Evolutionary conservation across 2,888 invertebrate species (phyloP).

Genomic region (Drosophila longiperda): DNA sequence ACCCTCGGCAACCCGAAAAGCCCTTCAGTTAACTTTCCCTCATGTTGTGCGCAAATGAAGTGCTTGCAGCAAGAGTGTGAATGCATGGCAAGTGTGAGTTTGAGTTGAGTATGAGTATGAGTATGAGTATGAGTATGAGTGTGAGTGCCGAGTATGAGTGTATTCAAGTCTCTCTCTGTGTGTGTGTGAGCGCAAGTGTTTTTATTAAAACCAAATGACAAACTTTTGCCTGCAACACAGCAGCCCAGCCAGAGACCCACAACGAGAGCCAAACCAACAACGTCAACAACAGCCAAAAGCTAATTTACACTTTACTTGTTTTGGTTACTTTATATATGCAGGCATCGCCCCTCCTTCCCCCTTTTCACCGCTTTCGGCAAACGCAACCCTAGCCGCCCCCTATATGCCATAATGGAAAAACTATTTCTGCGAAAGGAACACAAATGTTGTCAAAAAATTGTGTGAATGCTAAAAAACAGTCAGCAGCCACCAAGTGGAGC

Average conservation of each 20-base stretch:
- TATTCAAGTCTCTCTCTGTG: slow-evolving; percentile 30
- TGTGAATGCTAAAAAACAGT: slow-evolving; percentile 76
- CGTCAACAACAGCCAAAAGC: slow-evolving; percentile 81
- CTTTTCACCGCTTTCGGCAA: background rate
- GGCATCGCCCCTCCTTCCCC: slow-evolving; percentile 3
- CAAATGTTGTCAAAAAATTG: slow-evolving; percentile 79
- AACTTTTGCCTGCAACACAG: slow-evolving; percentile 68
- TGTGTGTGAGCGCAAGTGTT: slow-evolving; percentile 66
- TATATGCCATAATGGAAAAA: slow-evolving; percentile 76
- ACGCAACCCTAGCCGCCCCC: slow-evolving; percentile 4
- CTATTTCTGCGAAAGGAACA: slow-evolving; percentile 67
- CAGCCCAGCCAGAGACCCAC: slow-evolving; percentile 35
- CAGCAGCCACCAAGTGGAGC: slow-evolving; percentile 49
- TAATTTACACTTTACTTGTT: slow-evolving; percentile 81
- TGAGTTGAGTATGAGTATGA: slow-evolving; percentile 17
- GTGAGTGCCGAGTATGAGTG: slow-evolving; percentile 34
- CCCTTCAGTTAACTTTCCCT: slow-evolving; percentile 67
- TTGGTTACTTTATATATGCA: slow-evolving; percentile 74
- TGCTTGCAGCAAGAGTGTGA: slow-evolving; percentile 69
- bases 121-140: slow-evolving; percentile 14
- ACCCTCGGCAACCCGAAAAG: slow-evolving; percentile 39
- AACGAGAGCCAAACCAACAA: slow-evolving; percentile 64
- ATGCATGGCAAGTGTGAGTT: slow-evolving; percentile 38
- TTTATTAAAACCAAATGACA: slow-evolving; percentile 80
- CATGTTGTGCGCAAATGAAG: slow-evolving; percentile 71